A percentile compares a stretch with the other conserved stretches of the same genome.
These are phyloP conservation scores for Diabrotica virgifera DNA, from an alignment of 1,140 invertebrate genomes.

Conservation along the genomic window DNA sequence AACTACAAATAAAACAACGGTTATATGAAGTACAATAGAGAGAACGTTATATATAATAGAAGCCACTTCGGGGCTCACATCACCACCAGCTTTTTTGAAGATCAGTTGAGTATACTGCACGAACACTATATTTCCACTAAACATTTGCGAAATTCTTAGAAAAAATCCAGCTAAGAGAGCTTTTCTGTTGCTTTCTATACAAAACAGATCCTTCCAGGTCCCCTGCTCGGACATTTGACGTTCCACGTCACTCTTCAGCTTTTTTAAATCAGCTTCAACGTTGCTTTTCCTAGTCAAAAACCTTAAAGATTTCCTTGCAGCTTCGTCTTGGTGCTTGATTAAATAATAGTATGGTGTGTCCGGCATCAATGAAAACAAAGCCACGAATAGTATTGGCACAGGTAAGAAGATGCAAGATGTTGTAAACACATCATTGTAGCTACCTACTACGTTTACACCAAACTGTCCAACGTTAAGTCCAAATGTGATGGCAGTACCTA, in stretches of 20 bases:
- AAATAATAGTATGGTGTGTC: constrained; percentile 42
- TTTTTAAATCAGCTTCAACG: constrained; percentile 34
- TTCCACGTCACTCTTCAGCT: constrained; percentile 35
- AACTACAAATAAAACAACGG: constrained; percentile 5
- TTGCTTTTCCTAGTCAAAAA: constrained; percentile 51
- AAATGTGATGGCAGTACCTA: constrained; percentile 49
- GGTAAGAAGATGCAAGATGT: constrained; percentile 22
- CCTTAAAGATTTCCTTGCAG: constrained; percentile 33
- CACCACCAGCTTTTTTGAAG: constrained; percentile 29
- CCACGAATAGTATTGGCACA: background rate
- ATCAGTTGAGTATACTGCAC: constrained; percentile 35
- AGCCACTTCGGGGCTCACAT: constrained; percentile 8
- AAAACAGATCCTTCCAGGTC: constrained; percentile 32
- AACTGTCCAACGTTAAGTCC: constrained; percentile 53
- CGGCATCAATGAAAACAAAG: constrained; percentile 31
- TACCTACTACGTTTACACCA: constrained; percentile 49
- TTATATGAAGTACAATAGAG: constrained; percentile 6
- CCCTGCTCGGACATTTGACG: constrained; percentile 34
- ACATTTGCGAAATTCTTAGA: constrained; percentile 33
- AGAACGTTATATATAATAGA: constrained; percentile 5
- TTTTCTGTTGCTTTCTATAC: constrained; percentile 37
- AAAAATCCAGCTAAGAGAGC: constrained; percentile 35
- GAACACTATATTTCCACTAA: constrained; percentile 34
- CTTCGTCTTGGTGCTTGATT: constrained; percentile 32
- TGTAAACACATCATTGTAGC: constrained; percentile 18